These are phyloP conservation scores for Rhabdomys pumilio DNA, from an alignment of 2,797 vertebrate species.

Conservation along the genomic window DNA sequence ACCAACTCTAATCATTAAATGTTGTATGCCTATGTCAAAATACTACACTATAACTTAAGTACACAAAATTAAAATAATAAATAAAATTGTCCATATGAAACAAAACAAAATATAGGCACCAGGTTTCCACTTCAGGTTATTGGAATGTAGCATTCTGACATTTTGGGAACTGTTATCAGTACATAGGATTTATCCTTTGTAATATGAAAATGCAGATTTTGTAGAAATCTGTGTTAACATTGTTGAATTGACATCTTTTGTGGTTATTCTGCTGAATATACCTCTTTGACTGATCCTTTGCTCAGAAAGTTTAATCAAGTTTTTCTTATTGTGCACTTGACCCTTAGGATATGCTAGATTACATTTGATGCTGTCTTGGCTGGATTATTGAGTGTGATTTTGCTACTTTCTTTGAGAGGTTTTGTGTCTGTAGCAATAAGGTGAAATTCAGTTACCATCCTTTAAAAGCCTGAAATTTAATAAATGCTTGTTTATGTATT, in stretches of 20 bases:
- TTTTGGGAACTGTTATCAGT: neutral
- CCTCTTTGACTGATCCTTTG: constrained; percentile 58
- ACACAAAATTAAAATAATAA: neutral
- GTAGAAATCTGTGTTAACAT: constrained; percentile 41
- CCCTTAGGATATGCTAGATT: constrained; percentile 67
- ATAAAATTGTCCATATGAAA: neutral
- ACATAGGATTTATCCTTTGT: neutral
- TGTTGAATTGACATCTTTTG: constrained; percentile 46
- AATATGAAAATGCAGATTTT: constrained; percentile 37
- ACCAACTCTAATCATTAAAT: neutral
- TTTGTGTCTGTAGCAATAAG: constrained; percentile 67
- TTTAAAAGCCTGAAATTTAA: constrained; percentile 59
- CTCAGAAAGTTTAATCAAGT: constrained; percentile 71
- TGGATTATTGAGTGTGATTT: constrained; percentile 67
- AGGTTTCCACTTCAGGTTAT: neutral
- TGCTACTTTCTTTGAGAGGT: constrained; percentile 66
- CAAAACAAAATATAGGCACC: constrained; percentile 17
- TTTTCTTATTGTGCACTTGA: constrained; percentile 64
- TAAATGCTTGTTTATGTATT: neutral
- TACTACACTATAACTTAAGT: neutral
- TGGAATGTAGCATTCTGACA: constrained; percentile 23
- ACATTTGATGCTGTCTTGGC: constrained; percentile 68
- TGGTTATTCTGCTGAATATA: constrained; percentile 51
- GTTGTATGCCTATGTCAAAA: neutral
- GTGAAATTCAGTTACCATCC: constrained; percentile 50